phyloP scores from a whole-genome alignment of 2,888 invertebrate genomes.

The Oxyteleia sp. region DNA sequence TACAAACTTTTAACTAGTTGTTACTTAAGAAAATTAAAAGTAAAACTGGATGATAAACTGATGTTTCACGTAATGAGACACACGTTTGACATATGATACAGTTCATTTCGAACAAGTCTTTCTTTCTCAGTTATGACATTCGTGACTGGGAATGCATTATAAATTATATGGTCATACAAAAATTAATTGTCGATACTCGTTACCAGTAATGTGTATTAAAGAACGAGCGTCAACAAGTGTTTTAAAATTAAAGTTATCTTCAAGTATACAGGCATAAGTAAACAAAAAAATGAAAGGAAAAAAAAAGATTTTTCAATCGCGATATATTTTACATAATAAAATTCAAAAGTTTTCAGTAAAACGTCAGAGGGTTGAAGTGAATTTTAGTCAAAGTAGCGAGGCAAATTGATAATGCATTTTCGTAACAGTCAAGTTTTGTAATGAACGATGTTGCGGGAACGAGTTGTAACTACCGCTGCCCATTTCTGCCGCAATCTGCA shows the following conservation, averaged over 20 bases:
- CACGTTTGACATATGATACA: slow-evolving; percentile 11
- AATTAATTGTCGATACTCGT: neutral
- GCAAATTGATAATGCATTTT: slow-evolving; percentile 59
- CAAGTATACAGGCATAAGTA: slow-evolving; percentile 6
- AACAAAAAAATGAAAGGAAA: neutral
- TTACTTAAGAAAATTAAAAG: slow-evolving; percentile 40
- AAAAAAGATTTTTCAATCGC: slow-evolving; percentile 49
- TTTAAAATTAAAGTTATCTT: slow-evolving; percentile 22
- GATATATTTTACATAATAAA: slow-evolving; percentile 53
- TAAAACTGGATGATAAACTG: slow-evolving; percentile 21
- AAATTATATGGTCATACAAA: slow-evolving; percentile 2
- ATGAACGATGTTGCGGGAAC: slow-evolving; percentile 65
- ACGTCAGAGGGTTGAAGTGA: slow-evolving; percentile 27
- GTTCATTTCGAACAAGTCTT: slow-evolving; percentile 38
- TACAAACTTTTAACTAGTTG: slow-evolving; percentile 67
- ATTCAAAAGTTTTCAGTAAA: slow-evolving; percentile 33
- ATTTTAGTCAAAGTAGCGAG: slow-evolving; percentile 53
- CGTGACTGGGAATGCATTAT: slow-evolving; percentile 39
- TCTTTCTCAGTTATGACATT: slow-evolving; percentile 18
- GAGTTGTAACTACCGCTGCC: slow-evolving; percentile 66
- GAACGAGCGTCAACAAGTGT: slow-evolving; percentile 5
- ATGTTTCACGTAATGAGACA: slow-evolving; percentile 41
- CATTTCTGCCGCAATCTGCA: slow-evolving; percentile 69
- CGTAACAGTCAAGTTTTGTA: slow-evolving; percentile 64
- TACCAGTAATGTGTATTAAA: slow-evolving; percentile 3